phyloP scores from a whole-genome alignment of 1,140 invertebrate species.

The Meloidogyne chitwoodi region DNA sequence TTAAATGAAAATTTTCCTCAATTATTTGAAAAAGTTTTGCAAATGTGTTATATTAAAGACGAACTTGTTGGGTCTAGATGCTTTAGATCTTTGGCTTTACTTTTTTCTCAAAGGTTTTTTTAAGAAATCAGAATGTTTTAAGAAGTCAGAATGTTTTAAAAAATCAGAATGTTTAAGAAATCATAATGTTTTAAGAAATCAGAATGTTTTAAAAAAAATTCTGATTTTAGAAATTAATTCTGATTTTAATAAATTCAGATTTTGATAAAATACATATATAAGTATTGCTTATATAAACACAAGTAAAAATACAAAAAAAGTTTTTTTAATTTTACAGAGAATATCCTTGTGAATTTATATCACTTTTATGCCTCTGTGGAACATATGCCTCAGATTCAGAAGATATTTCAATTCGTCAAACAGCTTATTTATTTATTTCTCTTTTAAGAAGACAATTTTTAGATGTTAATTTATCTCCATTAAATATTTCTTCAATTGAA shows the following conservation, averaged over 20 bases:
- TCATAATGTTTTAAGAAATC: no score
- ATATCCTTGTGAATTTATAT: slow-evolving; percentile 95
- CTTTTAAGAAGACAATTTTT: slow-evolving; percentile 91
- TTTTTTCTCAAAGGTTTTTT: slow-evolving; percentile 84
- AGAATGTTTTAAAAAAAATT: no score
- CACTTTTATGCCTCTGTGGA: slow-evolving; percentile 91
- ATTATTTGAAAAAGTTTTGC: slow-evolving; percentile 91
- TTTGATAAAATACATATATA: no score
- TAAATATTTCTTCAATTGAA: background rate
- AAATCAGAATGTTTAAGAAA: no score
- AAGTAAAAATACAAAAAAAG: no score
- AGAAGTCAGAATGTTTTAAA: no score
- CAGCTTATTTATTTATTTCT: slow-evolving; percentile 85
- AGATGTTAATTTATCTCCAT: slow-evolving; percentile 63
- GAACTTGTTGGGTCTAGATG: slow-evolving; percentile 86
- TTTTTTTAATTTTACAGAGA: slow-evolving; percentile 70
- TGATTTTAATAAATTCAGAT: no score
- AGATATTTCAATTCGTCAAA: slow-evolving; percentile 67
- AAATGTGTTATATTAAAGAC: slow-evolving; percentile 87
- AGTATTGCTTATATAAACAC: no score
- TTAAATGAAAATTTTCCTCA: slow-evolving; percentile 89
- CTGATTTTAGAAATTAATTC: no score
- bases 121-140: no score
- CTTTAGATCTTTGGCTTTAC: slow-evolving; percentile 85
- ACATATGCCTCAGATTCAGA: slow-evolving; percentile 83